These are phyloP conservation scores for Picathartes gymnocephalus DNA, from an alignment of 2,113 vertebrate genomes.

Conservation along the genomic window DNA sequence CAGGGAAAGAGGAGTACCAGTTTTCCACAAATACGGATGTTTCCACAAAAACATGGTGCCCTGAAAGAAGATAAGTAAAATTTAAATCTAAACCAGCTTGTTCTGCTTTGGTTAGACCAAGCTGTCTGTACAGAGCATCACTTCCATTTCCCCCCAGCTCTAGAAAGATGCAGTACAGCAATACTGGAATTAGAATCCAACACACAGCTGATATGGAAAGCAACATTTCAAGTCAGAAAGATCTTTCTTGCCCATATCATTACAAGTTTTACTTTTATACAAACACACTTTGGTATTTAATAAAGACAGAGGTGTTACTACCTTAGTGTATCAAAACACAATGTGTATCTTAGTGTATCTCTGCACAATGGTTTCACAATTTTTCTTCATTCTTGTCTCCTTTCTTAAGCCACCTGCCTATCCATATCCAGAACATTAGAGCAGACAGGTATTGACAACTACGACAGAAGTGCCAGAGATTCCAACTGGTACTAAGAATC, in stretches of 20 bases:
- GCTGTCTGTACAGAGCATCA: not conserved
- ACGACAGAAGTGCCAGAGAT: not conserved
- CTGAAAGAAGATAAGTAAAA: not conserved
- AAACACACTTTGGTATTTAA: not conserved
- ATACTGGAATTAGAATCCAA: not conserved
- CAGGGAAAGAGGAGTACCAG: not conserved
- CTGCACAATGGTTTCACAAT: not conserved
- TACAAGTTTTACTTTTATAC: not conserved
- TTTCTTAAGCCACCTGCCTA: not conserved
- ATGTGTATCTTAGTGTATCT: not conserved
- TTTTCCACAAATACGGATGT: not conserved
- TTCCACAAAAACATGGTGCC: not conserved
- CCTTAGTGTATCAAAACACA: not conserved
- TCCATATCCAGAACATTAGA: not conserved
- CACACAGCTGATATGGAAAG: not conserved
- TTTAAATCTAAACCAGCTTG: not conserved
- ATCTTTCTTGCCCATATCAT: not conserved
- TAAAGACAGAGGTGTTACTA: not conserved
- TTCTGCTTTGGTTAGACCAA: not conserved
- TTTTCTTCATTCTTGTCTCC: not conserved
- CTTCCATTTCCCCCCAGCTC: not conserved
- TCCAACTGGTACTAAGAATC: not conserved
- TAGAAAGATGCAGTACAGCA: not conserved
- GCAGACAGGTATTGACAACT: not conserved
- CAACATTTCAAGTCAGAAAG: not conserved